These are phyloP conservation scores for Apostichopus californicus DNA, from an alignment of 35 echinoderm and acorn worm species.

Conservation along the genomic window DNA sequence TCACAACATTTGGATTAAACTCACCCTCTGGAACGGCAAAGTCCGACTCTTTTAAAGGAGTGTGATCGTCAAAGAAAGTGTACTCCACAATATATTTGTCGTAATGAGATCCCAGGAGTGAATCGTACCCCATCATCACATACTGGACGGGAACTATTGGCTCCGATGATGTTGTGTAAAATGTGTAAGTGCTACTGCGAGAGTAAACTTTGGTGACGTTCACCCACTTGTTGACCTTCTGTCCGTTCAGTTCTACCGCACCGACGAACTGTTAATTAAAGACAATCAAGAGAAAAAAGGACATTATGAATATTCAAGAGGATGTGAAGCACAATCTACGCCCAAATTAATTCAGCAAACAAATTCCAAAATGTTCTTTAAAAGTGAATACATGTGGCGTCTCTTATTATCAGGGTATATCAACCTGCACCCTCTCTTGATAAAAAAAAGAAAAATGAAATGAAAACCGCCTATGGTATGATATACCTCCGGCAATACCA, in stretches of 20 bases:
- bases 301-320: too few relatives aligned
- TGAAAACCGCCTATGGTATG: too few relatives aligned
- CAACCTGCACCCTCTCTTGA: too few relatives aligned
- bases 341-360: too few relatives aligned
- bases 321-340: too few relatives aligned
- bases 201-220: constrained; percentile 11
- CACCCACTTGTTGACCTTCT: constrained; percentile 39
- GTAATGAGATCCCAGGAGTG: constrained; percentile 82
- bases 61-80: constrained; percentile 62
- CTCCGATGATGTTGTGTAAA: constrained; percentile 43
- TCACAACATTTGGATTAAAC: background rate
- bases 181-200: constrained; percentile 70
- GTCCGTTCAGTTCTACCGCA: background rate
- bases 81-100: constrained; percentile 87
- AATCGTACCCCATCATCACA: constrained; percentile 83
- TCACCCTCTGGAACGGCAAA: constrained; percentile 76
- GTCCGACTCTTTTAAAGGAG: constrained; percentile 10
- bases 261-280: constrained; percentile 44
- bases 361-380: too few relatives aligned
- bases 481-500: too few relatives aligned
- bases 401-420: too few relatives aligned
- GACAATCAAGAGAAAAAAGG: background rate
- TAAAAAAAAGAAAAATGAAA: background rate
- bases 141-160: constrained; percentile 70
- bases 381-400: too few relatives aligned